Evolutionary conservation across 2,797 vertebrate genomes (phyloP).

Genomic region (Clarias pachynema): DNA sequence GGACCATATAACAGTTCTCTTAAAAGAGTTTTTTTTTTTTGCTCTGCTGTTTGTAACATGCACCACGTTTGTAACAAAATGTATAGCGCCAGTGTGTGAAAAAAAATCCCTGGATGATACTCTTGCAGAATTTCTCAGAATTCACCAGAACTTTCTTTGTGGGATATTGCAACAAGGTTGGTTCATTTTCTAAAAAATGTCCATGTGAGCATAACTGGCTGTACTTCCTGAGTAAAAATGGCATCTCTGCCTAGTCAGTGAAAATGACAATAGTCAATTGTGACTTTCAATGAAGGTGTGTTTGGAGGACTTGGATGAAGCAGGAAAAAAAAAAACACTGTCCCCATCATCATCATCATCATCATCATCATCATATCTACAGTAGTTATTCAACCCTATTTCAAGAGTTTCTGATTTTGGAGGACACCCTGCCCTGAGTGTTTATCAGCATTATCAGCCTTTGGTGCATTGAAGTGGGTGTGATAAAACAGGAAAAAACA

Average conservation of each 20-base stretch:
- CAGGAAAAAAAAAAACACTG: neutral
- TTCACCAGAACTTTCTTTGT: neutral
- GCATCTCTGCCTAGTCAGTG: neutral
- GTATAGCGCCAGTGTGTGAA: neutral
- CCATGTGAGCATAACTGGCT: neutral
- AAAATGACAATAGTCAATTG: neutral
- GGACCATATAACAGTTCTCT: no score
- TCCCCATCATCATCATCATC: neutral
- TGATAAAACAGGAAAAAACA: no score
- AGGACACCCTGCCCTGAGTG: no score
- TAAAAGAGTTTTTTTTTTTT: neutral
- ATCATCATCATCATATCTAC: neutral
- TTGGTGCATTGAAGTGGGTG: no score
- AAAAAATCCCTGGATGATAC: neutral
- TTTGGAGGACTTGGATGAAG: neutral
- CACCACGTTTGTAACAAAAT: neutral
- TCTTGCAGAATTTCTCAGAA: neutral
- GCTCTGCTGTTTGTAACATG: neutral
- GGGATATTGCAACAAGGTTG: neutral
- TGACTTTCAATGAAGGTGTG: neutral
- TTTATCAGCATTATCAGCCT: no score
- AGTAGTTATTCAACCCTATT: no score
- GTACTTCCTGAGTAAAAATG: neutral
- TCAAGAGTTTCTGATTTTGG: no score
- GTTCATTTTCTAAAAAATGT: neutral